Evolutionary conservation across 1,140 invertebrate genomes (phyloP), one percentile per base, ranked within the genome.

Genomic region (Eufriesea mexicana): DNA sequence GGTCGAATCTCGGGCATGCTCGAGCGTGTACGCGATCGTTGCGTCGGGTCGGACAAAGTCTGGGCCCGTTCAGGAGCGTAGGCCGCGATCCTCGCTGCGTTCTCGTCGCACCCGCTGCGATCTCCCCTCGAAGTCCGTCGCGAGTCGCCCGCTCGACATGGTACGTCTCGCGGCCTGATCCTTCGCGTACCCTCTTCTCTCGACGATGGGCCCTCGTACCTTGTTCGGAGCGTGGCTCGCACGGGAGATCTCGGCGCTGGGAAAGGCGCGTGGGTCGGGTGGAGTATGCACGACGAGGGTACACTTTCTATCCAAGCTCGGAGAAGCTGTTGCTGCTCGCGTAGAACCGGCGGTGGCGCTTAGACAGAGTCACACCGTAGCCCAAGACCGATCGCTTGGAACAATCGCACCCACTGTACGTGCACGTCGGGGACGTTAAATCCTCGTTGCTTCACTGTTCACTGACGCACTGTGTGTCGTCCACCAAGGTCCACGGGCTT

Each of bases 121-220:
- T 61, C 75, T 67, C 59, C 28, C 82, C 47, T 79, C 86, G 14
- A 45, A 51, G 67, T n/a, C 35, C 47, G 67, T 62, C n/a, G 76
- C 45, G 18, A 61, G 47, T 14, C 35, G 59, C 20, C 47, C 66
- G 49, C 74, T 66, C 80, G 85, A 87, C 86, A 87, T 87, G 54
- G 76, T 84, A 79, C 84, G 74, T 74, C 61, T 12, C 18, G 68
- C 23, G 54, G 47, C 64, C 55, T 28, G 55, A 2, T 35, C 35
- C n/a, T 28, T 14, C 25, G 5, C 2, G 0, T n/a, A 49, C 7
- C 2, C 16, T 28, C n/a, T n/a, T n/a, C n/a, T n/a, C n/a, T n/a
- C n/a, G n/a, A n/a, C n/a, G n/a, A n/a, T n/a, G n/a, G n/a, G n/a
- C n/a, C n/a, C n/a, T n/a, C n/a, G n/a, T n/a, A n/a, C n/a, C n/a